Evolutionary conservation across 2,113 vertebrate genomes (phyloP).

Genomic region (Petrocephalus microphthalmus): DNA sequence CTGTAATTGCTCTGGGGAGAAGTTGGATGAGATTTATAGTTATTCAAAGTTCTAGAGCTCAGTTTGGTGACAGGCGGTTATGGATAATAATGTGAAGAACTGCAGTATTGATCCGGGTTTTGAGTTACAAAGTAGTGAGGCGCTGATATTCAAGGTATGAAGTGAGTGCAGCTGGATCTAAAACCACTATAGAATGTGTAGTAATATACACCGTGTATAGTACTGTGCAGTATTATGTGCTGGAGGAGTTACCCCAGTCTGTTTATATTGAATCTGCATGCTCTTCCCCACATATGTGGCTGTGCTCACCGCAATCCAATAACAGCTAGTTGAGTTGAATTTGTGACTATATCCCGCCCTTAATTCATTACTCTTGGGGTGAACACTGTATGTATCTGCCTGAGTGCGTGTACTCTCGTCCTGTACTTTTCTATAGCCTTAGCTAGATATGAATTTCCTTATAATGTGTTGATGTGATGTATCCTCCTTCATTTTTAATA

Average conservation of each 20-base stretch:
- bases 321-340: background rate
- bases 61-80: constrained; percentile 4
- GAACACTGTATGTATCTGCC: background rate
- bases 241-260: background rate
- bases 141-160: constrained; percentile 1
- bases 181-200: background rate
- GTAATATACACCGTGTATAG: background rate
- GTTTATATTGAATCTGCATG: background rate
- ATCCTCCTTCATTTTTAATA: background rate
- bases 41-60: background rate
- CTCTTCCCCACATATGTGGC: background rate
- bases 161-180: background rate
- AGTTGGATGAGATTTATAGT: background rate
- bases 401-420: background rate
- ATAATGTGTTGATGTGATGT: background rate
- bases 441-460: background rate
- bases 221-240: background rate
- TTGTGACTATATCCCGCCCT: background rate
- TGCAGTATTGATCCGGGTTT: background rate
- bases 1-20: background rate
- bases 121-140: background rate
- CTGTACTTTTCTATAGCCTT: background rate
- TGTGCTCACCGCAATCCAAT: background rate
- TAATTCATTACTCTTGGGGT: background rate
- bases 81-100: constrained; percentile 1